These are phyloP conservation scores for Tauraco hartlaubi DNA, from an alignment of 2,797 vertebrate genomes.

Conservation along the genomic window DNA sequence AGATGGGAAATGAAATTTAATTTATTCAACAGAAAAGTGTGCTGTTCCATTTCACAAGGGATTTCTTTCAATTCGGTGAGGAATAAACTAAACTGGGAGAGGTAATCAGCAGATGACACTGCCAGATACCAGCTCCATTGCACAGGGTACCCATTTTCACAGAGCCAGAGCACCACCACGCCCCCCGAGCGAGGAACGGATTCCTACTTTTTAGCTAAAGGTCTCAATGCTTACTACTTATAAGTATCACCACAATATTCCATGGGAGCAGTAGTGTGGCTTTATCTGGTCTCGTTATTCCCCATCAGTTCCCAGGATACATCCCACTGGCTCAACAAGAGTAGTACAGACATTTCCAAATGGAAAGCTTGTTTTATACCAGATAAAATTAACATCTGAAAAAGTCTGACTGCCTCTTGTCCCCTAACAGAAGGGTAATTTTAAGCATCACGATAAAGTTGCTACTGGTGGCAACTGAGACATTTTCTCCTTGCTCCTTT, in stretches of 20 bases:
- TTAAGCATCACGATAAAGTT: neutral
- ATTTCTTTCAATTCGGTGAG: neutral
- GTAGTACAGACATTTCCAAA: neutral
- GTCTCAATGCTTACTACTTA: neutral
- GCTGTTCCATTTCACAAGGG: neutral
- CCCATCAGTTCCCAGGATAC: neutral
- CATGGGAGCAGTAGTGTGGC: neutral
- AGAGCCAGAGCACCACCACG: neutral
- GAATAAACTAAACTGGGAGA: neutral
- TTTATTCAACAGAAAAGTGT: neutral
- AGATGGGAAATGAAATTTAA: slow-evolving; percentile 23
- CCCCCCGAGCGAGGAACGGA: neutral
- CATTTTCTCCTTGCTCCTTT: neutral
- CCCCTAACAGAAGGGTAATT: neutral
- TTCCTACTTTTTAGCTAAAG: neutral
- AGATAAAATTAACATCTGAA: neutral
- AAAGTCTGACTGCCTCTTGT: neutral
- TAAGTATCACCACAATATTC: neutral
- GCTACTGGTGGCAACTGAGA: neutral
- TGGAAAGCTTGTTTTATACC: neutral
- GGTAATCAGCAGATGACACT: neutral
- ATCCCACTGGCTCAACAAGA: neutral
- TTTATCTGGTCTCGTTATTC: neutral
- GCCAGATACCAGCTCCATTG: neutral
- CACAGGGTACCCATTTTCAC: neutral